These are phyloP conservation scores for Mesaphorura yosii DNA, from an alignment of 1,140 invertebrate genomes.

Conservation along the genomic window DNA sequence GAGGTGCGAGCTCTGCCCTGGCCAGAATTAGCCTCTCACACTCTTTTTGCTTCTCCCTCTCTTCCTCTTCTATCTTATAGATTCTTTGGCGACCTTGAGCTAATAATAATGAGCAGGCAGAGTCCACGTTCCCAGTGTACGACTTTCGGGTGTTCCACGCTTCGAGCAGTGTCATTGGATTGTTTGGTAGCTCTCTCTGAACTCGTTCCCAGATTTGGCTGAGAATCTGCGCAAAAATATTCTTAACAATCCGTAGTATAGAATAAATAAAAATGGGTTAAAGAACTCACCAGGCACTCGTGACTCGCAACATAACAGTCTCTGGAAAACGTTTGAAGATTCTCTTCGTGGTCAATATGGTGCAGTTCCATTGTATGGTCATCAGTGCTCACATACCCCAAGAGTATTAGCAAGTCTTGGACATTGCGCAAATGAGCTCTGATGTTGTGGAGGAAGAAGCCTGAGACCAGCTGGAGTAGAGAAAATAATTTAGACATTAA, in stretches of 20 bases:
- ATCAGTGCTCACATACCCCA: slow-evolving; percentile 61
- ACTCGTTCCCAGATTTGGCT: slow-evolving; percentile 48
- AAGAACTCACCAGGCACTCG: slow-evolving; percentile 59
- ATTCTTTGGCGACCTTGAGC: too few relatives aligned
- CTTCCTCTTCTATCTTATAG: too few relatives aligned
- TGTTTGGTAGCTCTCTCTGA: slow-evolving; percentile 35
- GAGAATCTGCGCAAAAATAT: slow-evolving; percentile 41
- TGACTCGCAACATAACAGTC: slow-evolving; percentile 78
- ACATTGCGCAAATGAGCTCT: slow-evolving; percentile 62
- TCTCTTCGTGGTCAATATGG: slow-evolving; percentile 64
- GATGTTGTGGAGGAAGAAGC: slow-evolving; percentile 75
- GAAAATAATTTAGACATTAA: slow-evolving; percentile 18
- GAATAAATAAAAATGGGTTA: slow-evolving; percentile 8
- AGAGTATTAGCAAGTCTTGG: slow-evolving; percentile 59
- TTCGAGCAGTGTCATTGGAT: slow-evolving; percentile 50
- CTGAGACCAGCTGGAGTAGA: slow-evolving; percentile 58
- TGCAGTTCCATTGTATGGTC: slow-evolving; percentile 43
- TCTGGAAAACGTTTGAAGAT: slow-evolving; percentile 59
- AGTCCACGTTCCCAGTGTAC: slow-evolving; percentile 47
- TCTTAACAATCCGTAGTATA: too few relatives aligned
- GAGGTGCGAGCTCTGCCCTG: too few relatives aligned
- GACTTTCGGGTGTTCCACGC: slow-evolving; percentile 52
- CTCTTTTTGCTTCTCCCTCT: too few relatives aligned
- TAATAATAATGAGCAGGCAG: too few relatives aligned
- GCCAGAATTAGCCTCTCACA: too few relatives aligned